phyloP scores from a whole-genome alignment of 1,140 invertebrate species.

The Phymastichus coffea region DNA sequence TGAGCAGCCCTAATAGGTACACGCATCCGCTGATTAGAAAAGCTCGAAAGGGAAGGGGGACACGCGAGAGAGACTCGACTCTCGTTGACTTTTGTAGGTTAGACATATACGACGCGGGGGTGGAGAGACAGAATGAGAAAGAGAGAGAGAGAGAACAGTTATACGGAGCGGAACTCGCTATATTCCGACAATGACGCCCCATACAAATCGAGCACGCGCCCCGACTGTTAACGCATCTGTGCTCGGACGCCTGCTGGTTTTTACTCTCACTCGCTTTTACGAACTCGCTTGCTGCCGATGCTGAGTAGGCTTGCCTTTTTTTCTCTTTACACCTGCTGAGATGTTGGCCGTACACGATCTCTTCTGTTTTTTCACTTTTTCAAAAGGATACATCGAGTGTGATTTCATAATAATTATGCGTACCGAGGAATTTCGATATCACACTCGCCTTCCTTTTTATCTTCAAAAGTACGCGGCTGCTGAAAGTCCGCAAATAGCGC shows the following conservation, averaged over 20 bases:
- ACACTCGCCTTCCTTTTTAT: no score
- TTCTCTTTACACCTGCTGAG: background rate
- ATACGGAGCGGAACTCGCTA: background rate
- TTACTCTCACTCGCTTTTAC: background rate
- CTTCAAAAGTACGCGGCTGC: no score
- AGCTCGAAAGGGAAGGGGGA: background rate
- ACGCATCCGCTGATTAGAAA: slow-evolving; percentile 55
- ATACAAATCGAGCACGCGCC: background rate
- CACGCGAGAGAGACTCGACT: slow-evolving; percentile 16
- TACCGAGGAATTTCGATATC: no score
- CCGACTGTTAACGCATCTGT: slow-evolving; percentile 3
- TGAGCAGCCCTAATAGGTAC: slow-evolving; percentile 52
- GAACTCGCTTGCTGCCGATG: no score
- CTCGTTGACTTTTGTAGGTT: slow-evolving; percentile 28
- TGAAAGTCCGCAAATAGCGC: background rate
- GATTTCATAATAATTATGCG: no score
- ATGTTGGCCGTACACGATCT: no score
- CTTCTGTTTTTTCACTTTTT: no score
- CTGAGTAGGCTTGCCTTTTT: no score
- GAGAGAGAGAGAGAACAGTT: slow-evolving; percentile 1
- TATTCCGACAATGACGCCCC: background rate
- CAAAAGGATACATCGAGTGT: no score
- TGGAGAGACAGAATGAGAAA: background rate
- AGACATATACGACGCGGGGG: background rate
- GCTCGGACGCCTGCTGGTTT: slow-evolving; percentile 15